Evolutionary conservation across 2,797 vertebrate genomes (phyloP).

Genomic region (Hylomyscus alleni): DNA sequence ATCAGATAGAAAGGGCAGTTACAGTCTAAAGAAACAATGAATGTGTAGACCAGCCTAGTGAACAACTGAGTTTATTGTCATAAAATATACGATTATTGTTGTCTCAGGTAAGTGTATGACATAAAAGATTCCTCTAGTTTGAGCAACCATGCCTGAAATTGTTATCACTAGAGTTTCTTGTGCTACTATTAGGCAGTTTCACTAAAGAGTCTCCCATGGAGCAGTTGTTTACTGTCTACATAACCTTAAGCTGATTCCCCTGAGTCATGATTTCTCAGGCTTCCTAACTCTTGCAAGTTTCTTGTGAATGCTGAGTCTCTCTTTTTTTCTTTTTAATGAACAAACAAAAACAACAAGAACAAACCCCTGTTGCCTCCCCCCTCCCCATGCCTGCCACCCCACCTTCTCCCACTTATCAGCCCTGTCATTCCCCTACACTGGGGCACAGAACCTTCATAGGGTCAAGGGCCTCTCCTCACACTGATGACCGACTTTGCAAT

Average conservation of each 20-base stretch:
- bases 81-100: background rate
- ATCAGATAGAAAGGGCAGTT: background rate
- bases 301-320: background rate
- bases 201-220: background rate
- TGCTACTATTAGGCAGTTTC: background rate
- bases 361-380: too few species aligned
- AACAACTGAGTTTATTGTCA: background rate
- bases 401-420: too few species aligned
- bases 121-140: background rate
- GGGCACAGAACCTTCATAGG: too few species aligned
- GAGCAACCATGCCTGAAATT: background rate
- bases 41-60: background rate
- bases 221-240: background rate
- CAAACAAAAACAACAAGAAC: too few species aligned
- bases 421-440: too few species aligned
- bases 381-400: too few species aligned
- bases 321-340: too few species aligned
- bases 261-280: background rate
- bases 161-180: background rate
- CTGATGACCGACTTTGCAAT: too few species aligned
- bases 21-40: background rate
- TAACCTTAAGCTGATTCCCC: too few species aligned
- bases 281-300: background rate
- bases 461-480: too few species aligned
- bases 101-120: background rate